phyloP scores from a whole-genome alignment of 2,113 vertebrate genomes.

The Xenotilapia longispinis region DNA sequence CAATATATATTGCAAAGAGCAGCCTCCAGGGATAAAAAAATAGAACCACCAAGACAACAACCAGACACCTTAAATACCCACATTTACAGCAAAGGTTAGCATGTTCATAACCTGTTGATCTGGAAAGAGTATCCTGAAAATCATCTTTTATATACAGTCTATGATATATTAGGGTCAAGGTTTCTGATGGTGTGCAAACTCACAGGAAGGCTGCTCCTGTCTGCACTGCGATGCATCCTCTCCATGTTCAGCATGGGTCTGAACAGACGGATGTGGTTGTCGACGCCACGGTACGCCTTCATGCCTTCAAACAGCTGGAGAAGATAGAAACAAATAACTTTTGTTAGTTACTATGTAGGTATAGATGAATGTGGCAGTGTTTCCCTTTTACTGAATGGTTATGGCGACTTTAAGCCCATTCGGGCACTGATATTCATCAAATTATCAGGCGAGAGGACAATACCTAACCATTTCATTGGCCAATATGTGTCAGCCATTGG shows the following conservation, averaged over 20 bases:
- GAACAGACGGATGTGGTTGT: conserved; percentile 81
- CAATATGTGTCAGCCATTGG: not conserved
- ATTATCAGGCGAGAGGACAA: not conserved
- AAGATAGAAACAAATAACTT: not conserved
- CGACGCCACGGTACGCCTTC: conserved; percentile 81
- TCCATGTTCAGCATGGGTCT: conserved; percentile 88
- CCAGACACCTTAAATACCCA: not conserved
- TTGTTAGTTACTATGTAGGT: not conserved
- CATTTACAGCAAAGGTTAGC: not conserved
- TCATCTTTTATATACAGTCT: not conserved
- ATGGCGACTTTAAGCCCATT: not conserved
- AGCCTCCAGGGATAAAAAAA: not conserved
- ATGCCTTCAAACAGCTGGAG: conserved; percentile 86
- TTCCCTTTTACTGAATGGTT: not conserved
- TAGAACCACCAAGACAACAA: not conserved
- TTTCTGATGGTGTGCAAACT: conserved; percentile 30
- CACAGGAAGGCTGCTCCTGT: conserved; percentile 80
- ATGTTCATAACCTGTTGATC: not conserved
- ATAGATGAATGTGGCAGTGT: not conserved
- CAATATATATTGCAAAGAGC: not conserved
- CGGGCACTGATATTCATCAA: not conserved
- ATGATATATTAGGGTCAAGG: not conserved
- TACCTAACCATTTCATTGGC: not conserved
- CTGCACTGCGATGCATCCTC: conserved; percentile 77
- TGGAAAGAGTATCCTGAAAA: not conserved